Evolutionary conservation across 92 coral and sea anemone genomes (phyloP).

Genomic region (Zoanthus sansibaricus): DNA sequence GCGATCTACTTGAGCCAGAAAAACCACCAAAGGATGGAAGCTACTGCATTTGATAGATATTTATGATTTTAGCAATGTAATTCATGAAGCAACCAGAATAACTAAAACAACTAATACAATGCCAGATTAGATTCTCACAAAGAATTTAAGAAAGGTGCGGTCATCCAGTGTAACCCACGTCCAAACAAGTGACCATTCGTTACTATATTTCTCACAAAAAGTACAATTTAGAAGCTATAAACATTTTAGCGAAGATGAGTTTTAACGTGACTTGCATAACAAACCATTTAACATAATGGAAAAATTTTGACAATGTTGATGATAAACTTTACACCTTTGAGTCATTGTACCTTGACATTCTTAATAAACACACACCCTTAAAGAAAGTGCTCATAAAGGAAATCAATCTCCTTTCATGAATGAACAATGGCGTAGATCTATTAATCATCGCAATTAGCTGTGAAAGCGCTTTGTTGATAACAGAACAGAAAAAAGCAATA

Average conservation of each 20-base stretch:
- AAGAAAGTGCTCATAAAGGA: constrained; percentile 47
- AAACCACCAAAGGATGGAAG: constrained; percentile 67
- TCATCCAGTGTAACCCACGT: constrained; percentile 52
- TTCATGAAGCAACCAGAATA: constrained; percentile 41
- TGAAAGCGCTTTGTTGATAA: constrained; percentile 39
- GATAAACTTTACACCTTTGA: constrained; percentile 1
- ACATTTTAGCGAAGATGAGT: background rate
- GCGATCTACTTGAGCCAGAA: constrained; percentile 51
- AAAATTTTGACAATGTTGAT: background rate
- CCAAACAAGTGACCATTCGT: constrained; percentile 60
- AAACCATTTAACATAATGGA: background rate
- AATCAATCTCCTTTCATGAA: constrained; percentile 59
- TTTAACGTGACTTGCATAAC: constrained; percentile 1
- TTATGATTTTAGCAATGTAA: constrained; percentile 47
- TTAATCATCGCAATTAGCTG: constrained; percentile 44
- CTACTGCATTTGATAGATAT: constrained; percentile 55
- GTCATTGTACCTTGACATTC: constrained; percentile 19
- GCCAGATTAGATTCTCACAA: constrained; percentile 57
- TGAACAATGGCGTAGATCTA: constrained; percentile 49
- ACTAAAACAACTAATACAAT: constrained; percentile 40
- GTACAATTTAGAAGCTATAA: constrained; percentile 1
- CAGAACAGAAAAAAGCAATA: constrained; percentile 40
- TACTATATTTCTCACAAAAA: constrained; percentile 4
- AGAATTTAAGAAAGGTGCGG: constrained; percentile 49
- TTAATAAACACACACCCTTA: constrained; percentile 57